Evolutionary conservation across 2,113 vertebrate genomes (phyloP), one percentile per base, ranked within the genome.

Genomic region (Dascyllus trimaculatus): DNA sequence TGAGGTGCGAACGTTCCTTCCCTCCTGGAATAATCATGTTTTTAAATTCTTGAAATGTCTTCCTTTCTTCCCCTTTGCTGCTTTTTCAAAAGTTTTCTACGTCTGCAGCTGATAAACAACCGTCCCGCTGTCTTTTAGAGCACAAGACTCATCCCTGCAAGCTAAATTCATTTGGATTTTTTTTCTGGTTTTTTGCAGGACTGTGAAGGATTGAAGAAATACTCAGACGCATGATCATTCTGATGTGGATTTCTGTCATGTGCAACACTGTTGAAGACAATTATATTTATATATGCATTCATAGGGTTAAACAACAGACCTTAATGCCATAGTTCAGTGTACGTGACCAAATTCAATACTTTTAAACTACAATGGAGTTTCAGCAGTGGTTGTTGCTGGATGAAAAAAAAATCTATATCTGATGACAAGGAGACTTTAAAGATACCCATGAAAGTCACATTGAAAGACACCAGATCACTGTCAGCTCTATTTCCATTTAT

Each of bases 1-100:
- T 95, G 85, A 94, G 86, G 88, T 90, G 87, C 26, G 61, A 78
- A 54, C 69, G 11, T 8, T 13, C 14, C 60, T 66, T 63, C 51
- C 40, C 5, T 51, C 15, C 49, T 21, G 32, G 32, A n/a, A 19
- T 18, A 51, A 19, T n/a, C 48, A 8, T 49, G 45, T 26, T 38
- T 59, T 35, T 17, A 43, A 43, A 29, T 43, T 46, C 4, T 29
- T 15, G 8, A 22, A 14, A 48, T 2, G 8, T 29, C 14, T 17
- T 19, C 4, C 29, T 2, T 49, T 29, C 13, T 58, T 14, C 6
- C 5, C 1, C 49, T 22, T 11, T 7, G 29, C 38, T 46, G 1
- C 8, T 26, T 56, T 46, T 14, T 70, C 32, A 35, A 35, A 9
- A 35, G 8, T 35, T 35, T 35, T 35, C 32, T 29, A 29, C 26